A percentile compares a stretch with the other conserved stretches of the same genome.
These are phyloP conservation scores for Protodeltote pygarga DNA, from an alignment of 2,888 invertebrate genomes.

Conservation along the genomic window DNA sequence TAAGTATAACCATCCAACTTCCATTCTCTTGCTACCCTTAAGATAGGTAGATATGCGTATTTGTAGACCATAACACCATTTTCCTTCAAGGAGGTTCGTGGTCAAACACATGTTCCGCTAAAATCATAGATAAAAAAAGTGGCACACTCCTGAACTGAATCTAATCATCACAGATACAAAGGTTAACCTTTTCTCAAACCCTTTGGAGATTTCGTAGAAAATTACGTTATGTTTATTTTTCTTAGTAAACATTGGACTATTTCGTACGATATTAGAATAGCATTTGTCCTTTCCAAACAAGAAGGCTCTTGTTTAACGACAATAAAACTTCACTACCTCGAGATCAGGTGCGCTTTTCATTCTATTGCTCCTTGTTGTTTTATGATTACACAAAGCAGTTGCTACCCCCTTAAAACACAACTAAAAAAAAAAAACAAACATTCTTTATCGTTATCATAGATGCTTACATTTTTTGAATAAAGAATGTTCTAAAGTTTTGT, in stretches of 20 bases:
- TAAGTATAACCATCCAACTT: too few species aligned
- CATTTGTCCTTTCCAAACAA: slow-evolving; percentile 6
- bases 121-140: too few species aligned
- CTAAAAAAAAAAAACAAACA: neutral
- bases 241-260: neutral
- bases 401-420: slow-evolving; percentile 8
- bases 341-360: slow-evolving; percentile 35
- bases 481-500: slow-evolving; percentile 29
- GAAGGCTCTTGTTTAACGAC: slow-evolving; percentile 16
- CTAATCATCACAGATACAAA: too few species aligned
- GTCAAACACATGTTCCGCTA: too few species aligned
- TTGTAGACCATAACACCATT: too few species aligned
- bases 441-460: slow-evolving; percentile 14
- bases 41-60: too few species aligned
- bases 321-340: slow-evolving; percentile 46
- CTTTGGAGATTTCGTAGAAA: too few species aligned
- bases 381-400: slow-evolving; percentile 28
- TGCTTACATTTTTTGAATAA: slow-evolving; percentile 12
- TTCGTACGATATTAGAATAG: neutral
- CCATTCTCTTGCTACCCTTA: too few species aligned
- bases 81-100: too few species aligned
- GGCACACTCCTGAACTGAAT: too few species aligned
- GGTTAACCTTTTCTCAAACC: too few species aligned
- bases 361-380: slow-evolving; percentile 23
- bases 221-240: neutral